Conservation (phyloP, 2,113 vertebrate genomes). For the Equus quagga region DNA sequence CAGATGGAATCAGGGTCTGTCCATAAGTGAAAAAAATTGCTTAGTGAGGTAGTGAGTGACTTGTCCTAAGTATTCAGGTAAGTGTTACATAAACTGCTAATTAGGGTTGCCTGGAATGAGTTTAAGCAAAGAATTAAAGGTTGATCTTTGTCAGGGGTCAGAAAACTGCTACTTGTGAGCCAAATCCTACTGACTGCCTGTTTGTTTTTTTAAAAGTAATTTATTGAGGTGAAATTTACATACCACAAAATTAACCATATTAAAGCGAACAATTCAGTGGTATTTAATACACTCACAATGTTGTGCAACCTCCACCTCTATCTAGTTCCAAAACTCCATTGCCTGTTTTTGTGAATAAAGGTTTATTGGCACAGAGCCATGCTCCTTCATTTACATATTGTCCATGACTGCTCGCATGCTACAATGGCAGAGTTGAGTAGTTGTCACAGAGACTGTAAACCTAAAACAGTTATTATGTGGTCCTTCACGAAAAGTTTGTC, state of each 20-base stretch:
- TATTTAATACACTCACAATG: background rate
- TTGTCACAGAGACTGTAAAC: background rate
- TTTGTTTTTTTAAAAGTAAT: background rate
- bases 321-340: background rate
- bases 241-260: conserved; percentile 31
- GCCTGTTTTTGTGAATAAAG: conserved; percentile 13
- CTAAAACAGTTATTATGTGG: background rate
- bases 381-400: background rate
- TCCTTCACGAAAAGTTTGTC: background rate
- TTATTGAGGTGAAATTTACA: conserved; percentile 36
- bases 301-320: background rate
- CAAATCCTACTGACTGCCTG: background rate
- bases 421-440: background rate
- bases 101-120: background rate
- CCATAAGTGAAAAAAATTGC: background rate
- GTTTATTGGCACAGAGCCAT: background rate
- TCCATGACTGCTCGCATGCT: conserved; percentile 7
- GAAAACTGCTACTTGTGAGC: background rate
- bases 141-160: conserved; percentile 17
- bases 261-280: background rate
- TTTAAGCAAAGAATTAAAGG: conserved; percentile 16
- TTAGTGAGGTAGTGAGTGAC: background rate
- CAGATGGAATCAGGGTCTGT: background rate
- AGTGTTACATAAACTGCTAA: conserved; percentile 14
- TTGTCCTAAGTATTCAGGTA: background rate